These are phyloP conservation scores for Tachyglossus aculeatus DNA, from an alignment of 2,797 vertebrate genomes.

Conservation along the genomic window DNA sequence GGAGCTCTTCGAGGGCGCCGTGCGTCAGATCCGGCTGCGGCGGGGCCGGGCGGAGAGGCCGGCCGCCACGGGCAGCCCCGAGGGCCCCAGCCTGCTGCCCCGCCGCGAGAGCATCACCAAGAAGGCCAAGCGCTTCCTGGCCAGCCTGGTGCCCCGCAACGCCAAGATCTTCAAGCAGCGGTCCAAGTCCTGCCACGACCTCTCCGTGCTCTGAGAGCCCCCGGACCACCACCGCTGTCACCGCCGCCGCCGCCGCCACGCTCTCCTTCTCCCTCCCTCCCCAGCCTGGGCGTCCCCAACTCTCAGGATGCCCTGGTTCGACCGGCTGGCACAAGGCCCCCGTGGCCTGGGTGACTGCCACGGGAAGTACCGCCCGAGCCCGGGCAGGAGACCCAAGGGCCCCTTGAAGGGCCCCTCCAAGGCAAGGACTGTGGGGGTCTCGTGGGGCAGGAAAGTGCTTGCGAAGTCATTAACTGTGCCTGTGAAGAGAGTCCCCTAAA, in stretches of 20 bases:
- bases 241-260: constrained; percentile 29
- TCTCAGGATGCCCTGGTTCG: constrained; percentile 16
- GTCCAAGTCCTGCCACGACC: constrained; percentile 92
- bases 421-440: no score
- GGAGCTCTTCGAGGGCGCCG: constrained; percentile 85
- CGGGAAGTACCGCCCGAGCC: no score
- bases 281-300: not conserved
- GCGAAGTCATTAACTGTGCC: not conserved
- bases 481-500: constrained; percentile 11
- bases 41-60: constrained; percentile 47
- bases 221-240: constrained; percentile 10
- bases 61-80: constrained; percentile 65
- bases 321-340: not conserved
- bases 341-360: no score
- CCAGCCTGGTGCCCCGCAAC: constrained; percentile 83
- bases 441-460: no score
- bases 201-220: constrained; percentile 78
- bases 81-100: constrained; percentile 53
- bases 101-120: constrained; percentile 89
- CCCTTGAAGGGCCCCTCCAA: no score
- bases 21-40: constrained; percentile 85
- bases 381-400: no score
- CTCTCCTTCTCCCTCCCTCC: not conserved
- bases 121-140: constrained; percentile 87
- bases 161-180: constrained; percentile 89